These are phyloP conservation scores for Oncorhynchus gorbuscha DNA, from an alignment of 2,113 vertebrate species.

Conservation along the genomic window DNA sequence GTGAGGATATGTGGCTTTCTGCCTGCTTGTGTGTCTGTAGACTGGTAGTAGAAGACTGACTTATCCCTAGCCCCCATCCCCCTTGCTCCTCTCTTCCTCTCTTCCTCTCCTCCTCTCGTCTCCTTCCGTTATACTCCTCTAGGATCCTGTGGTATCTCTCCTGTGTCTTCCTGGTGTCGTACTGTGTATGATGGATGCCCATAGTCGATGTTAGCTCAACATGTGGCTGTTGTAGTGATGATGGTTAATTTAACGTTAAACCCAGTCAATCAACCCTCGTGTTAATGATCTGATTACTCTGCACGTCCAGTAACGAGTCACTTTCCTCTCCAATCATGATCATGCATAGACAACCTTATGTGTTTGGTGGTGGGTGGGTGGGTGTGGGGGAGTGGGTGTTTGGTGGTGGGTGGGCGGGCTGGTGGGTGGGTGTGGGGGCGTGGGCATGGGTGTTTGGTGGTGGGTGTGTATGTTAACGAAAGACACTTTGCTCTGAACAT, in stretches of 20 bases:
- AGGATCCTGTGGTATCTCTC: background rate
- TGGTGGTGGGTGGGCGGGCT: slow-evolving; percentile 14
- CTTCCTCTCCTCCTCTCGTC: background rate
- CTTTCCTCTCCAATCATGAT: slow-evolving; percentile 49
- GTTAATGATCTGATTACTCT: slow-evolving; percentile 51
- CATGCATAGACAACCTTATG: slow-evolving; percentile 29
- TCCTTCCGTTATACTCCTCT: slow-evolving; percentile 8
- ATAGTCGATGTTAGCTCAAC: slow-evolving; percentile 18
- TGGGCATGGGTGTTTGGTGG: slow-evolving; percentile 24
- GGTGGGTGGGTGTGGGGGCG: background rate
- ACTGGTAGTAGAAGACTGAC: background rate
- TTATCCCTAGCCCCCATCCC: background rate
- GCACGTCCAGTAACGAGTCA: slow-evolving; percentile 58
- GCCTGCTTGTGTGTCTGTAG: slow-evolving; percentile 65
- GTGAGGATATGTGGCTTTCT: slow-evolving; percentile 72
- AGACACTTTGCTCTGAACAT: slow-evolving; percentile 15
- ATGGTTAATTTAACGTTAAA: slow-evolving; percentile 9
- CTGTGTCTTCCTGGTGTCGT: background rate
- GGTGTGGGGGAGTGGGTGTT: background rate
- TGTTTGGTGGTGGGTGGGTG: background rate
- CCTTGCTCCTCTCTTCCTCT: background rate
- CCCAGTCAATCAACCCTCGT: slow-evolving; percentile 39
- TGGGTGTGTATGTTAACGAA: background rate
- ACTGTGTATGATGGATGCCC: slow-evolving; percentile 9
- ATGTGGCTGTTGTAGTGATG: slow-evolving; percentile 4